phyloP scores from a whole-genome alignment of 1,140 invertebrate species.

The Formica selysi region DNA sequence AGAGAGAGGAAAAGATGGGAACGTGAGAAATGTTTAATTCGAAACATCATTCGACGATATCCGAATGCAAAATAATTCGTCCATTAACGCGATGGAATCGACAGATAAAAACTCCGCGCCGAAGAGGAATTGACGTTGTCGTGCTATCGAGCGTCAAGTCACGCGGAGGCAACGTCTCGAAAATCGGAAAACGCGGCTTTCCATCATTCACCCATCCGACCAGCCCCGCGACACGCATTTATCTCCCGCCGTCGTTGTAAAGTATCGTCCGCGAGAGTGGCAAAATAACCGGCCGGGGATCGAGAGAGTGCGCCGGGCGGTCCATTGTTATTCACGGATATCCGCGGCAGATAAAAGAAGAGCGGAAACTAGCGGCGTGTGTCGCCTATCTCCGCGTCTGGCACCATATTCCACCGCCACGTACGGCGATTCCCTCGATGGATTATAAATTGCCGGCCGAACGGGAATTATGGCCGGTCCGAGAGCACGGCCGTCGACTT shows the following conservation, averaged over 20 bases:
- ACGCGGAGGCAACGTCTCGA: constrained; percentile 38
- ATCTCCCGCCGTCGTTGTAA: constrained; percentile 50
- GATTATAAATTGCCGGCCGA: constrained; percentile 65
- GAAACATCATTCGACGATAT: background rate
- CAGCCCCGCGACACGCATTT: constrained; percentile 44
- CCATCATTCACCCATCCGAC: constrained; percentile 51
- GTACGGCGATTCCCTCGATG: constrained; percentile 56
- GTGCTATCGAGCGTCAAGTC: constrained; percentile 13
- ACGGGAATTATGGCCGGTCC: constrained; percentile 68
- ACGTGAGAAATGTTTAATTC: background rate
- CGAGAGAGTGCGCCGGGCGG: constrained; percentile 41
- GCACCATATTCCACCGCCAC: constrained; percentile 60
- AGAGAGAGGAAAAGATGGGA: background rate
- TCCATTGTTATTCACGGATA: constrained; percentile 64
- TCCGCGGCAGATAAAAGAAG: constrained; percentile 59
- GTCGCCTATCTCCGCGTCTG: background rate
- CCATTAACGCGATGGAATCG: background rate
- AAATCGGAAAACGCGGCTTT: constrained; percentile 49
- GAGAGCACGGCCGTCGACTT: constrained; percentile 58
- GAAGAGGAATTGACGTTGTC: constrained; percentile 28
- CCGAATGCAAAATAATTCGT: background rate
- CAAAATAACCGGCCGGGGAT: constrained; percentile 62
- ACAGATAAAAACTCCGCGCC: background rate
- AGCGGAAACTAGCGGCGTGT: constrained; percentile 63
- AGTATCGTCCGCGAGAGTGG: constrained; percentile 40